Evolutionary conservation across 2,888 invertebrate species (phyloP).

Genomic region (Galeruca laticollis): DNA sequence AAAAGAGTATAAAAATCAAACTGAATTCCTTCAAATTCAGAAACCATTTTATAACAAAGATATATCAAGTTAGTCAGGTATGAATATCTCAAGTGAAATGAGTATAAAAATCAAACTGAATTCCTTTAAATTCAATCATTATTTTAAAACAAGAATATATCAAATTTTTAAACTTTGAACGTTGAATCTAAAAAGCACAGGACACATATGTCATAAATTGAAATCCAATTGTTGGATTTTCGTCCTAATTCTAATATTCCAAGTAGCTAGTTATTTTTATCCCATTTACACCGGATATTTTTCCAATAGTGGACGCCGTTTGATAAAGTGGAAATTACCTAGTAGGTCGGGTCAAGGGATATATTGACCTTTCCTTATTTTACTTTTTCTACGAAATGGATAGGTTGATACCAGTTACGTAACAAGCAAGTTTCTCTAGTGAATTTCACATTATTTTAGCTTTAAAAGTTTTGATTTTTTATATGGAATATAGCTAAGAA

Average conservation of each 20-base stretch:
- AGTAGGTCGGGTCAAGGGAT: constrained; percentile 1
- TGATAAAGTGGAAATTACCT: constrained; percentile 4
- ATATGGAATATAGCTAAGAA: not conserved
- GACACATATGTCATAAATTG: not conserved
- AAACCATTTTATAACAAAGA: no score
- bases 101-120: no score
- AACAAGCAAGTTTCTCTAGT: not conserved
- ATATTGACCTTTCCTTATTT: constrained; percentile 2
- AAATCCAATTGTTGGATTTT: not conserved
- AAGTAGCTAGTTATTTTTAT: constrained; percentile 10
- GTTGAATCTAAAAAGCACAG: not conserved
- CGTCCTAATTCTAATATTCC: not conserved
- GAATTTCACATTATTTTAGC: no score
- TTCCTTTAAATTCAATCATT: no score
- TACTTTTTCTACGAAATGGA: not conserved
- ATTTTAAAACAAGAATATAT: no score
- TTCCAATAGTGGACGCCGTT: constrained; percentile 10
- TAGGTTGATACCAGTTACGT: not conserved
- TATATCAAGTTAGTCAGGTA: no score
- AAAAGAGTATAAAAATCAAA: no score
- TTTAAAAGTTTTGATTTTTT: no score
- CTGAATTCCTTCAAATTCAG: no score
- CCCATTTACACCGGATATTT: constrained; percentile 8
- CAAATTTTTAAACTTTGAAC: not conserved
- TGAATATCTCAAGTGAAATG: no score